Conservation (phyloP, 2,888 invertebrate genomes). For the Unio delphinus region DNA sequence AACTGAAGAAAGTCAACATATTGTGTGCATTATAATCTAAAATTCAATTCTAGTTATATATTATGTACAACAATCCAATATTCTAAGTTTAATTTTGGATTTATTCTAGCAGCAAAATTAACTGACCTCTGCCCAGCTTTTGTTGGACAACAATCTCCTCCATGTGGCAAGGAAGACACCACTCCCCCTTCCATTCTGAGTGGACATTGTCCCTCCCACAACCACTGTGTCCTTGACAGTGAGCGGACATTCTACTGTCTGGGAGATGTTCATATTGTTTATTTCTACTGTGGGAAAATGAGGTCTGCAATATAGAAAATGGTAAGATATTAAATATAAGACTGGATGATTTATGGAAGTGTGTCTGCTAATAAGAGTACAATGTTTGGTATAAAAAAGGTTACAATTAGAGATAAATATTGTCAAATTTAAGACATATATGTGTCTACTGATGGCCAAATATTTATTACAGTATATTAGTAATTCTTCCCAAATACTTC, state of each 20-base stretch:
- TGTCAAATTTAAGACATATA: background rate
- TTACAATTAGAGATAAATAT: background rate
- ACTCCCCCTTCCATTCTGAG: conserved; percentile 87
- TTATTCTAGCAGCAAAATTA: background rate
- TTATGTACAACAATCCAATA: too few species aligned
- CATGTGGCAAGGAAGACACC: conserved; percentile 84
- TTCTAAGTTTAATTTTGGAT: too few species aligned
- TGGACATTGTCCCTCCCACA: conserved; percentile 75
- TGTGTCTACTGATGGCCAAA: too few species aligned
- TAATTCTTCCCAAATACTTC: too few species aligned
- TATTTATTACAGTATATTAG: too few species aligned
- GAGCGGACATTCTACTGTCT: conserved; percentile 93
- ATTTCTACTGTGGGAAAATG: conserved; percentile 86
- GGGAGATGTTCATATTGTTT: conserved; percentile 92
- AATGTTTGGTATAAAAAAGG: background rate
- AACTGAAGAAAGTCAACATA: too few species aligned
- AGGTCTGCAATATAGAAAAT: conserved; percentile 53
- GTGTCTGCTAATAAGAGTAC: background rate
- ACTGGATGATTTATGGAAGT: background rate
- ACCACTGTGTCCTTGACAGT: conserved; percentile 88
- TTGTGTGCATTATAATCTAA: too few species aligned
- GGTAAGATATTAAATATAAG: background rate
- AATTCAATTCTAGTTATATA: too few species aligned
- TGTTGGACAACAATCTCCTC: conserved; percentile 84
- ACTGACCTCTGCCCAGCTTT: conserved; percentile 87